Evolutionary conservation across 2,113 vertebrate genomes (phyloP).

Genomic region (Leptodactylus fuscus): DNA sequence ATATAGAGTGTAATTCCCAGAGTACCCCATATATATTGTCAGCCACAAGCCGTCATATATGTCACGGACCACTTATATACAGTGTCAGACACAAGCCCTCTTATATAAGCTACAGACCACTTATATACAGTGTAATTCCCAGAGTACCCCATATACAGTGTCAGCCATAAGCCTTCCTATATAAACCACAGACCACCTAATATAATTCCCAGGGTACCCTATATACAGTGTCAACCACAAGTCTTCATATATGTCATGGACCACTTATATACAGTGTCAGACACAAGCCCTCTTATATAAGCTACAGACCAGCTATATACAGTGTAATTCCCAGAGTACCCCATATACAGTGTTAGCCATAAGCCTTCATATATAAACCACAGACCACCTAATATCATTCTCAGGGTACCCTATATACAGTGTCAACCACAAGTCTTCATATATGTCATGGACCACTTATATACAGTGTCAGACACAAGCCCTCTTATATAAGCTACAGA

Average conservation of each 20-base stretch:
- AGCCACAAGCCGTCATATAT: neutral
- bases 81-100: neutral
- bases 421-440: neutral
- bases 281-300: neutral
- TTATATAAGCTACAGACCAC: neutral
- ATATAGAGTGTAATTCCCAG: too few relatives aligned
- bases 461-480: neutral
- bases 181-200: too few relatives aligned
- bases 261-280: neutral
- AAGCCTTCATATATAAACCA: too few relatives aligned
- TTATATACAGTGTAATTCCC: neutral
- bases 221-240: too few relatives aligned
- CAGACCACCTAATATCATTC: too few relatives aligned
- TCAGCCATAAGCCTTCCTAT: too few relatives aligned
- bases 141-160: too few relatives aligned
- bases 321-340: too few relatives aligned
- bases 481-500: neutral
- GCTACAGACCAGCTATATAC: neutral
- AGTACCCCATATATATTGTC: too few relatives aligned
- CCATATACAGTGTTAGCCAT: neutral
- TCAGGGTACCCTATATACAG: too few relatives aligned
- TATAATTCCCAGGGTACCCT: too few relatives aligned
- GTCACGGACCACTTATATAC: neutral
- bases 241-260: neutral
- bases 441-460: neutral